Evolutionary conservation across 2,113 vertebrate genomes (phyloP).

Genomic region (Todiramphus saurophagus): DNA sequence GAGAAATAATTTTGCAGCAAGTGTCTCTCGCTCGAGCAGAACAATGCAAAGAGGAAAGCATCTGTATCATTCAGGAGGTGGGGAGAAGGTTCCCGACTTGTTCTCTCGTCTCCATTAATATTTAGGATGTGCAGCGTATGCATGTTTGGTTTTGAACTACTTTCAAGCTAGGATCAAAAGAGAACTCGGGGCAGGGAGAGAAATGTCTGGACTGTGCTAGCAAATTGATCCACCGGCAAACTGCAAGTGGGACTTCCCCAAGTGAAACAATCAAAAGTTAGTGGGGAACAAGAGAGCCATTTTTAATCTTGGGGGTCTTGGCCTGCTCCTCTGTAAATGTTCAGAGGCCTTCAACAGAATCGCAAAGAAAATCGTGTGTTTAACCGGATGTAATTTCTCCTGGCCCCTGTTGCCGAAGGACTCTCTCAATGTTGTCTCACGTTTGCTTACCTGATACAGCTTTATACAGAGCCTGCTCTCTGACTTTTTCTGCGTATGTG

Average conservation of each 20-base stretch:
- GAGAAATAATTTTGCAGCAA: not conserved
- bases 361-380: not conserved
- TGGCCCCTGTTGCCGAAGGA: not conserved
- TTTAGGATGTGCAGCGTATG: not conserved
- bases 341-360: not conserved
- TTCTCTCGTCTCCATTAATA: not conserved
- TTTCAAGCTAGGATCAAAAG: not conserved
- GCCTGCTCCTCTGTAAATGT: not conserved
- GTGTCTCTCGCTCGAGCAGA: constrained; percentile 11
- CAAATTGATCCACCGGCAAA: not conserved
- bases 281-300: not conserved
- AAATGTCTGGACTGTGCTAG: not conserved
- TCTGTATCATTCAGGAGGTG: constrained; percentile 6
- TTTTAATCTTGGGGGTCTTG: not conserved
- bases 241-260: not conserved
- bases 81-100: not conserved
- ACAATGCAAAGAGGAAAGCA: constrained; percentile 17
- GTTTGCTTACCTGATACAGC: not conserved
- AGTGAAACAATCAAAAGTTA: not conserved
- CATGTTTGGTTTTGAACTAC: not conserved
- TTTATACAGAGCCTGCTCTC: not conserved
- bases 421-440: not conserved
- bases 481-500: not conserved
- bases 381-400: not conserved
- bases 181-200: not conserved